These are phyloP conservation scores for Minunthozetes semirufus DNA, from an alignment of 2,888 invertebrate species.

Conservation along the genomic window DNA sequence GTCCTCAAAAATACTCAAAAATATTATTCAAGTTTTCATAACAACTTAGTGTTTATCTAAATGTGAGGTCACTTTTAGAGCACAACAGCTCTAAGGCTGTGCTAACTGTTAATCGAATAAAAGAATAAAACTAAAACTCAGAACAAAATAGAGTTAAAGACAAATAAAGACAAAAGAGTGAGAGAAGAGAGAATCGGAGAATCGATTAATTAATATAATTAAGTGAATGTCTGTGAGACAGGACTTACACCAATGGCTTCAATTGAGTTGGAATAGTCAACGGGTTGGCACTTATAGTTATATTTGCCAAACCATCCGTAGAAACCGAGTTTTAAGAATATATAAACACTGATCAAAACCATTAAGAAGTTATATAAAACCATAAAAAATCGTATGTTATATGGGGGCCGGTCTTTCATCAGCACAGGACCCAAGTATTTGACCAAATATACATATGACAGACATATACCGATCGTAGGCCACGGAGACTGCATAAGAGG, in stretches of 20 bases:
- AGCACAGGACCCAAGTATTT: conserved; percentile 66
- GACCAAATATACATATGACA: conserved; percentile 42
- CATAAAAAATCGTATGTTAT: conserved; percentile 68
- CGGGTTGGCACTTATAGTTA: conserved; percentile 76
- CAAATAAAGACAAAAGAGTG: too few species aligned
- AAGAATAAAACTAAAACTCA: too few species aligned
- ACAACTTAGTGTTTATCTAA: too few species aligned
- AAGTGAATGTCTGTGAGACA: neutral
- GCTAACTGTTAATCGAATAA: too few species aligned
- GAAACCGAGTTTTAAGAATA: conserved; percentile 42
- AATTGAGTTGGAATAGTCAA: conserved; percentile 63
- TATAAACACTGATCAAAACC: conserved; percentile 59
- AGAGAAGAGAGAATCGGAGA: neutral
- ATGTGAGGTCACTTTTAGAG: too few species aligned
- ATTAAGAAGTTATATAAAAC: conserved; percentile 81
- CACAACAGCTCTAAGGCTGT: too few species aligned
- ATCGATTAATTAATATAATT: neutral
- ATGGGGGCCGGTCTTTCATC: conserved; percentile 84
- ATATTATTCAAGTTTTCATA: too few species aligned
- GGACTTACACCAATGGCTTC: conserved; percentile 48
- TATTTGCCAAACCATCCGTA: conserved; percentile 79
- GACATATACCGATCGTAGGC: conserved; percentile 42
- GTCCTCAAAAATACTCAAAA: too few species aligned
- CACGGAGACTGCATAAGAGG: conserved; percentile 42
- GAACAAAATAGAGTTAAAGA: too few species aligned